Evolutionary conservation across 2,797 vertebrate species (phyloP).

Genomic region (Xiphorhynchus erythropygius): DNA sequence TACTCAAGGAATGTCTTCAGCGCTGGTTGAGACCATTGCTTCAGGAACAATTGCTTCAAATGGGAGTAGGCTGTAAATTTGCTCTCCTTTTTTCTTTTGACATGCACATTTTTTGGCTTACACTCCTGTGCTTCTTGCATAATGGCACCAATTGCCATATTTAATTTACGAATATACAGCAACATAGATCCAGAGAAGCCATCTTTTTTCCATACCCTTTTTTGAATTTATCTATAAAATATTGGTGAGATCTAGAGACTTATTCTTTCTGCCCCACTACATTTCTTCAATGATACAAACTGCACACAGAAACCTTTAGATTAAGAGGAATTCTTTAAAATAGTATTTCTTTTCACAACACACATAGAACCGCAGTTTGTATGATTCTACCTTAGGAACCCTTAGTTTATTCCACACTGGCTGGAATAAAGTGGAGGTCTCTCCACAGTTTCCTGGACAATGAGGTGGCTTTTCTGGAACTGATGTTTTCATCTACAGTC

Average conservation of each 20-base stretch:
- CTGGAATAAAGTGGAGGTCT: background rate
- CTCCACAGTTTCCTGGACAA: background rate
- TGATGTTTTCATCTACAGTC: background rate
- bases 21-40: background rate
- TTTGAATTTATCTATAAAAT: background rate
- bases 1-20: background rate
- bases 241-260: background rate
- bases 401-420: background rate
- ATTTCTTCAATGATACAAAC: background rate
- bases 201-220: background rate
- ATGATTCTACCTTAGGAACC: background rate
- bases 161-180: background rate
- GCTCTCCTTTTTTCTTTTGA: background rate
- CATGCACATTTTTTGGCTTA: background rate
- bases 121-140: background rate
- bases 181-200: background rate
- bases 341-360: background rate
- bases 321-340: background rate
- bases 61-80: conserved; percentile 12
- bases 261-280: background rate
- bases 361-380: background rate
- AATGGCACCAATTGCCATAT: background rate
- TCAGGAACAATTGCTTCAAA: conserved; percentile 15
- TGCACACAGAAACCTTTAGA: background rate
- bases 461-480: background rate